Evolutionary conservation across 2,797 vertebrate genomes (phyloP), one percentile per base, ranked within the genome.

Genomic region (Sebastes trivittatus): DNA sequence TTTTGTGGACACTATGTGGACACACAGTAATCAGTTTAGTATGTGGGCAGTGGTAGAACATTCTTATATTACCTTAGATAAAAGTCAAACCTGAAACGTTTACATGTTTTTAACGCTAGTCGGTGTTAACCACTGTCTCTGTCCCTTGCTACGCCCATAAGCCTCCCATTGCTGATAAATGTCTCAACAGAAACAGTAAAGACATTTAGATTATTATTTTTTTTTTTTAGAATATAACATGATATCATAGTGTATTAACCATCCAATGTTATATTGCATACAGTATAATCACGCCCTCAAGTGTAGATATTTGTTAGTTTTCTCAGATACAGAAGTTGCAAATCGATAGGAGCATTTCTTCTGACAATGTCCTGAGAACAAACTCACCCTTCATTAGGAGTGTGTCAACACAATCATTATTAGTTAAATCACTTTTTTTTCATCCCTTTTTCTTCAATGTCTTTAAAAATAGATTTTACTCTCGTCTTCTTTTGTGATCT

Each of bases 191-290:
- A 76, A 79, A 55, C 52, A 59, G 36, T 55, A 18, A 69, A 74
- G 52, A 72, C 68, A 23, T 76, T 77, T 75, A 54, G 34, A 55
- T 68, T 54, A n/a, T 77, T 72, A 3, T 59, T 75, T 25, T 27
- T 73, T 71, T 71, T 52, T 18, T 73, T 52, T n/a, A 20, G 32
- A 67, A 81, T 34, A 64, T 68, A 83, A 71, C 29, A 38, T 84
- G n/a, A 74, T 72, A 38, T 88, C 58, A 61, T 68, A 75, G 59
- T 92, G 92, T 88, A 93, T 89, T 95, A 94, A 94, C 92, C 94
- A 94, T 95, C 92, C 93, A 95, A 95, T 95, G 64, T 93, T 91
- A 94, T 89, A 93, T 94, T 96, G 95, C 95, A 95, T 95, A 94
- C 49, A 62, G 69, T 81, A 68, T 52, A 52, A n/a, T 87, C 74